These are phyloP conservation scores for Onthophagus sagittarius DNA, from an alignment of 2,888 invertebrate genomes.

Conservation along the genomic window DNA sequence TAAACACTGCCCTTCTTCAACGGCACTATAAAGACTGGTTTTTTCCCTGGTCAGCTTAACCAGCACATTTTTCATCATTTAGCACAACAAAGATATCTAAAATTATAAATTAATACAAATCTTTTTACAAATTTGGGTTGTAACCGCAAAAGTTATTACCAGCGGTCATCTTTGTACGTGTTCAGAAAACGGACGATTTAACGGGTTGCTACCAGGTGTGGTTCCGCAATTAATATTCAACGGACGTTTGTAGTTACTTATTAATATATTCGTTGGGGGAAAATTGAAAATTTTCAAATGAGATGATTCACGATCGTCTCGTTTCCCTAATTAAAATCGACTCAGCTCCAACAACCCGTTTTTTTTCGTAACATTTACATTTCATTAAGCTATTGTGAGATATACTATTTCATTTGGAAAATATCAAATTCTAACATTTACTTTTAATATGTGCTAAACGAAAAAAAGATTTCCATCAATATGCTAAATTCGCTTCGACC, in stretches of 20 bases:
- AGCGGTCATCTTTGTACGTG: background rate
- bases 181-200: background rate
- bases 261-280: background rate
- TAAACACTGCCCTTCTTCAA: slow-evolving; percentile 29
- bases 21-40: background rate
- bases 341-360: background rate
- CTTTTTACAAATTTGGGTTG: background rate
- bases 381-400: background rate
- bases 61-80: background rate
- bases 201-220: background rate
- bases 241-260: background rate
- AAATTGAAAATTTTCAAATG: background rate
- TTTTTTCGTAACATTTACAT: background rate
- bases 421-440: background rate
- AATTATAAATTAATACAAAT: no score
- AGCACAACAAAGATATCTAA: no score
- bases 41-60: background rate
- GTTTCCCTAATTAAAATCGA: background rate
- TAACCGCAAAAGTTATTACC: background rate
- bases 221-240: background rate
- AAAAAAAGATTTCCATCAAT: background rate
- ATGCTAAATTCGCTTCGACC: background rate
- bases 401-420: background rate
- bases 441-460: background rate
- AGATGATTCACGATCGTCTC: no score